Percentiles rank a stretch among this genome's conserved stretches.
These are phyloP conservation scores for Chrysomela aeneicollis DNA, from an alignment of 2,888 invertebrate species.

Conservation along the genomic window DNA sequence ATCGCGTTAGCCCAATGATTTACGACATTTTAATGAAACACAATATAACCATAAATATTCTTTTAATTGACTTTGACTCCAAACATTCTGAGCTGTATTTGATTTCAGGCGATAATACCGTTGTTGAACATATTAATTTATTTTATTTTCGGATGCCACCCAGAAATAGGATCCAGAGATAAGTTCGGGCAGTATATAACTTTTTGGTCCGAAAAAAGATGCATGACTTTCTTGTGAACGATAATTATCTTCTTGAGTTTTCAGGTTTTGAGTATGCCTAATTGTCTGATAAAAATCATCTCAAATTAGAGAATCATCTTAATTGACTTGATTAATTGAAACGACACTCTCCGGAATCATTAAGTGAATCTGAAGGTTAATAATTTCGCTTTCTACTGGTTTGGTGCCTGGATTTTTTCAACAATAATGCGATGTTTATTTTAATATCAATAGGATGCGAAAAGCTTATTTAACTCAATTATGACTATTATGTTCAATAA, in stretches of 20 bases:
- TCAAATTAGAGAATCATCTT: not conserved
- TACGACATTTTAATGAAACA: conserved; percentile 20
- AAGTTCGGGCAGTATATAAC: conserved; percentile 3
- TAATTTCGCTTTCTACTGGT: no score
- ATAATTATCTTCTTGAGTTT: not conserved
- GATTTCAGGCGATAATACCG: conserved; percentile 29
- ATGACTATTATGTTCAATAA: no score
- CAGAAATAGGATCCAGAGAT: conserved; percentile 12
- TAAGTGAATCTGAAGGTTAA: no score
- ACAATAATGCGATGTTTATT: no score
- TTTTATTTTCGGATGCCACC: conserved; percentile 25
- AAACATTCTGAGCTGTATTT: conserved; percentile 24
- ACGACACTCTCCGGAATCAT: no score
- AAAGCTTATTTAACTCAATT: no score
- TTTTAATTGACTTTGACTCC: conserved; percentile 20
- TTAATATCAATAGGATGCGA: no score
- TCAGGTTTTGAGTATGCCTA: not conserved
- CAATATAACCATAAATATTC: conserved; percentile 22
- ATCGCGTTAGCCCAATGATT: conserved; percentile 5
- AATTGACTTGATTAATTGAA: not conserved
- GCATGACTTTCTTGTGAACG: not conserved
- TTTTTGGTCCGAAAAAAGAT: conserved; percentile 2
- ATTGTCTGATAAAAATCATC: conserved; percentile 2
- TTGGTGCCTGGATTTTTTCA: no score
- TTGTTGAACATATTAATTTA: conserved; percentile 25